These are phyloP conservation scores for Heloderma charlesbogerti DNA, from an alignment of 2,113 vertebrate genomes.

Conservation along the genomic window DNA sequence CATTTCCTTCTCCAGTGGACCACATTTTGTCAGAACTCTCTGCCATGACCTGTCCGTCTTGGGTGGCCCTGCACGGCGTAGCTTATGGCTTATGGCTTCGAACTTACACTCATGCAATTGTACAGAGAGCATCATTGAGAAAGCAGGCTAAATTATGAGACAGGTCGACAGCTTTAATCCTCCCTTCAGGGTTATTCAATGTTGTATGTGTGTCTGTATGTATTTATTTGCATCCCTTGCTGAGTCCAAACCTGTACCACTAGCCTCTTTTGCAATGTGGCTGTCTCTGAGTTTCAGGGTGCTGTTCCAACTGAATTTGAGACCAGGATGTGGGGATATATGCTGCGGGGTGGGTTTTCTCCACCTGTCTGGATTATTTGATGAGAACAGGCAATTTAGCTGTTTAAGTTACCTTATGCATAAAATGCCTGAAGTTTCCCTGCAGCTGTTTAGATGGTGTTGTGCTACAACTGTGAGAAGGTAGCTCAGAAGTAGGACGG, in stretches of 20 bases:
- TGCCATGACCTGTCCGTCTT: too few species aligned
- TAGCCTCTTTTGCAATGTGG: conserved; percentile 28
- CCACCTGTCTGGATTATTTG: conserved; percentile 38
- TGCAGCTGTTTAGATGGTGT: not conserved
- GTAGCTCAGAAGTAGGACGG: not conserved
- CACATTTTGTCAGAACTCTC: too few species aligned
- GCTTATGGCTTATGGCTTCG: too few species aligned
- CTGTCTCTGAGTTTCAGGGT: conserved; percentile 42
- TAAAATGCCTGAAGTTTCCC: not conserved
- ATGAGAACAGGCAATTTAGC: fast-evolving
- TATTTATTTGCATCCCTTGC: conserved; percentile 44
- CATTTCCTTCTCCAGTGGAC: too few species aligned
- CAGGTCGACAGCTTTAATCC: conserved; percentile 51
- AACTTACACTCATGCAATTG: conserved; percentile 30
- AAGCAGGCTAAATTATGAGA: conserved; percentile 52
- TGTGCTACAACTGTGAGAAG: fast-evolving
- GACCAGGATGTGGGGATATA: not conserved
- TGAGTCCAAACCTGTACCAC: conserved; percentile 51
- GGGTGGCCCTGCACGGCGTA: too few species aligned
- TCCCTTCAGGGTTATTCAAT: conserved; percentile 51
- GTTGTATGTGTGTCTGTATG: too few species aligned
- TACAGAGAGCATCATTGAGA: conserved; percentile 28
- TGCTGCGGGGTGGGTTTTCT: conserved; percentile 7
- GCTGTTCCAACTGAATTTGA: conserved; percentile 40
- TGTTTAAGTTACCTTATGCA: not conserved